Conservation (phyloP, 2,113 vertebrate species). For the Pachycephala philippinensis region DNA sequence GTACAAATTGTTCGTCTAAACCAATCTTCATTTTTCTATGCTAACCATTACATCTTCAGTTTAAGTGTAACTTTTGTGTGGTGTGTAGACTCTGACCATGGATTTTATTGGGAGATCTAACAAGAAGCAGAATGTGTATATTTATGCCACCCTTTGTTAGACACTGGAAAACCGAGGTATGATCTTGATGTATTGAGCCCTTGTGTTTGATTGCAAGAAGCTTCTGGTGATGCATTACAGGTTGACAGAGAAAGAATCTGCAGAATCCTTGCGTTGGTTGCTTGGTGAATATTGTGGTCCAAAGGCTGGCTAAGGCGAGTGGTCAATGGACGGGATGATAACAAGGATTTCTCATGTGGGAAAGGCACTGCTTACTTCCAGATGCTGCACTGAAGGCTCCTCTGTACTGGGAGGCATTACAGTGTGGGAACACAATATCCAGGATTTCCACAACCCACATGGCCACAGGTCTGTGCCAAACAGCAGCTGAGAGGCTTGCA, state of each 20-base stretch:
- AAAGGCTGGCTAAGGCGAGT: rapidly evolving
- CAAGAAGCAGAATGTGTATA: neutral
- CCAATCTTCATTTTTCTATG: neutral
- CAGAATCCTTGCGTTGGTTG: rapidly evolving
- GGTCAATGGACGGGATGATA: neutral
- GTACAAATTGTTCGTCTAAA: neutral
- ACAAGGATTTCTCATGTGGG: neutral
- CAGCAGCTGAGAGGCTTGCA: neutral
- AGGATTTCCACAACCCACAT: neutral
- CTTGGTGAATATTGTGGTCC: neutral
- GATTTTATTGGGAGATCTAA: neutral
- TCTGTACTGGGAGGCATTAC: neutral
- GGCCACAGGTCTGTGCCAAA: neutral
- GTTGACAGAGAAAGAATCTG: neutral
- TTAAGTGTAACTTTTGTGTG: neutral
- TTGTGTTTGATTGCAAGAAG: neutral
- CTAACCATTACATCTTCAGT: neutral
- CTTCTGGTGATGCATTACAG: neutral
- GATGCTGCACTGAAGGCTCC: neutral
- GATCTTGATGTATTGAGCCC: neutral
- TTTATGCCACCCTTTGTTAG: neutral
- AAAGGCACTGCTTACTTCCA: neutral
- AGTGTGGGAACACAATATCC: neutral
- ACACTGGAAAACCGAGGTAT: neutral
- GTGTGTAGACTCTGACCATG: neutral